Conservation (phyloP, 2,113 vertebrate genomes). For the Chaetorhynchus papuensis region DNA sequence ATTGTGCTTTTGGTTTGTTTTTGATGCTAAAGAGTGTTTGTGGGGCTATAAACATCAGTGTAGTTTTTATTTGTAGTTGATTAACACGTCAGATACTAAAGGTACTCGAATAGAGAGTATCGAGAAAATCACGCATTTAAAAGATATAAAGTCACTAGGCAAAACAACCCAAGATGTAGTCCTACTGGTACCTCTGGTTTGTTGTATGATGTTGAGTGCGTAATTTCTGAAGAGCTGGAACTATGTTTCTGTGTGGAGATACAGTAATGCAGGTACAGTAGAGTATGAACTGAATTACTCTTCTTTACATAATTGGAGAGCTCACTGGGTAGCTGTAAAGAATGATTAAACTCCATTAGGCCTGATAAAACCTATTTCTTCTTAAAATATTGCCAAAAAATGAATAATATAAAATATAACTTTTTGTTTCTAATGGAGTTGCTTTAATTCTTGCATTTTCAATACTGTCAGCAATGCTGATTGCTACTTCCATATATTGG, state of each 20-base stretch:
- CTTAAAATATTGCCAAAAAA: neutral
- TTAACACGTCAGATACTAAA: neutral
- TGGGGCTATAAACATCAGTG: neutral
- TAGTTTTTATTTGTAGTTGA: neutral
- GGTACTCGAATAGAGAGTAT: neutral
- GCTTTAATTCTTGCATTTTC: neutral
- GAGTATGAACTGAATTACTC: neutral
- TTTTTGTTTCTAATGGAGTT: neutral
- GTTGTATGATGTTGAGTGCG: neutral
- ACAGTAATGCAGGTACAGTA: neutral
- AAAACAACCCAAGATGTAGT: neutral
- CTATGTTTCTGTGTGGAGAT: neutral
- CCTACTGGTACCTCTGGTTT: neutral
- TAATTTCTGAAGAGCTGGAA: neutral
- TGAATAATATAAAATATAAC: neutral
- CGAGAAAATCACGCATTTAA: neutral
- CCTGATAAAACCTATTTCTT: neutral
- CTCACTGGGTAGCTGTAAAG: slow-evolving; percentile 11
- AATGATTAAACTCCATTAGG: neutral
- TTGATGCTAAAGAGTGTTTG: neutral
- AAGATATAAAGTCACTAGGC: neutral
- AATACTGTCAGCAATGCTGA: neutral
- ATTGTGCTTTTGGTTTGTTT: neutral
- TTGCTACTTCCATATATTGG: neutral
- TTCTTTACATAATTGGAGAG: neutral